Conservation (phyloP, 1,140 invertebrate genomes). For the Heliconius hewitsoni region DNA sequence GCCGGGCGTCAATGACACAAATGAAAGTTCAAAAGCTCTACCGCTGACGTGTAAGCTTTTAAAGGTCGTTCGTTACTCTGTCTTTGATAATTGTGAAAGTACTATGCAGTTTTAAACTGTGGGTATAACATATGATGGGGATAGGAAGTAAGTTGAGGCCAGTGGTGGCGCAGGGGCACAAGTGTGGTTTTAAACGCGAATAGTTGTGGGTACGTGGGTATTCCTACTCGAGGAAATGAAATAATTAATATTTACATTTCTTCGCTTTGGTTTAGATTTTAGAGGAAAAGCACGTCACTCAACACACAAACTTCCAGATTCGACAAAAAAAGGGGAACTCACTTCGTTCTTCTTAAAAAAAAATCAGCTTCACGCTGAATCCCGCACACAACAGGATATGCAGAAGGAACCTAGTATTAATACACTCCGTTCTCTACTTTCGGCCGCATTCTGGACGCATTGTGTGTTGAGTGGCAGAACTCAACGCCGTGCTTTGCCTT, state of each 20-base stretch:
- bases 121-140: not conserved
- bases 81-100: constrained; percentile 6
- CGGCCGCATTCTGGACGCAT: too few species aligned
- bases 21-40: constrained; percentile 13
- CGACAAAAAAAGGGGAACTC: not conserved
- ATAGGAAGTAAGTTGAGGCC: not conserved
- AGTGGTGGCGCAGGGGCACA: too few species aligned
- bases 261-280: not conserved
- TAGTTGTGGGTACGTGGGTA: not conserved
- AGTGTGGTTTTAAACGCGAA: not conserved
- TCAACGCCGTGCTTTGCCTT: too few species aligned
- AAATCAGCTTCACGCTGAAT: too few species aligned
- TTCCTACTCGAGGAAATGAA: not conserved
- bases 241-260: not conserved
- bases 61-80: constrained; percentile 4
- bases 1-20: constrained; percentile 1
- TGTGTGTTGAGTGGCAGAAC: too few species aligned
- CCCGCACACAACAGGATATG: too few species aligned
- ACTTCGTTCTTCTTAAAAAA: too few species aligned
- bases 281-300: not conserved
- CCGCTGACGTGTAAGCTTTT: not conserved
- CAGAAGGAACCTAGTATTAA: too few species aligned
- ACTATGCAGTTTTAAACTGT: not conserved
- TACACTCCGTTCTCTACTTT: too few species aligned
- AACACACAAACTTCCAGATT: not conserved